Base-by-base conservation (phyloP, 2,113 vertebrate genomes). In the Elephantulus edwardii region DNA sequence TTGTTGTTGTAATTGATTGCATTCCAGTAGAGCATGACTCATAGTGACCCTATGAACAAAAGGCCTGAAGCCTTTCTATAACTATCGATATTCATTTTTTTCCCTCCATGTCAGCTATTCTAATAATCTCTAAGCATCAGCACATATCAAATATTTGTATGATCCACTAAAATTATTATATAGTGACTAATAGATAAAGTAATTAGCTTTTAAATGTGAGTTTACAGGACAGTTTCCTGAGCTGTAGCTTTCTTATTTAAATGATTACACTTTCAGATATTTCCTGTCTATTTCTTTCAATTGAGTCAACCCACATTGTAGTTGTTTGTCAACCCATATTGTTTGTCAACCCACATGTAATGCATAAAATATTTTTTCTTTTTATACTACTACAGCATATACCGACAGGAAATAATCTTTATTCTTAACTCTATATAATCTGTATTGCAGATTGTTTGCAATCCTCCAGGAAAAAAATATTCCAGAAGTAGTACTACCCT, bases 191-290 rank as follows among this genome's bases (percentile, higher is more conserved):
- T 81, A 8, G 54, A 70, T 38, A 86, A 54, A 40, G 8, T 75
- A 22, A 86, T 66, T 84, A 20, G 13, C 13, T 84, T 85, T 75
- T 83, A 82, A 56, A 86, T 62, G 28, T 54, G 13, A 10, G 24
- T 91, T 1, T 26, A 42, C 11, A 88, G 33, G 38, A 79, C 76
- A 62, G 66, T 79, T 79, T 46, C 14, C 35, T 76, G 80, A 33
- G n/a, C 38, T 88, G 8, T 75, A 78, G 60, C n/a, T 89, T 81
- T 92, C 38, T 79, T 35, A 72, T 60, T 84, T 87, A 91, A 91
- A 33, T 58, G 50, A 92, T 78, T 28, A 60, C 70, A 52, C 80
- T 92, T 89, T 91, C 58, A 84, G 77, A 72, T 60, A n/a, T 71
- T 28, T 92, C 58, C 22, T 58, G 28, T 70, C 10, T 75, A 40